Evolutionary conservation across 2,888 invertebrate species (phyloP).

Genomic region (Isoperla grammatica): DNA sequence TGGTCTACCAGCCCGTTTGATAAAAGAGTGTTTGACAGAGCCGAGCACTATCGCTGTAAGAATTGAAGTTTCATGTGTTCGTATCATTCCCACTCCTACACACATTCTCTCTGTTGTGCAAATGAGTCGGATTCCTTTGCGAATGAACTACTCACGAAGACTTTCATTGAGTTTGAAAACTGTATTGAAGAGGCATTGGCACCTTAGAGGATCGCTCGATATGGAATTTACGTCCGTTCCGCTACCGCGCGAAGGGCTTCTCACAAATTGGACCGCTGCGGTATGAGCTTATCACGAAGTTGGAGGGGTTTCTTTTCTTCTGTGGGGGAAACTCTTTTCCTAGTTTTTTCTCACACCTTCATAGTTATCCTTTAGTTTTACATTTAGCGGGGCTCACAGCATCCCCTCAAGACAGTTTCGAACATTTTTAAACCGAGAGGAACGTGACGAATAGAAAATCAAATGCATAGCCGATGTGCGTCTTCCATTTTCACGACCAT

Average conservation of each 20-base stretch:
- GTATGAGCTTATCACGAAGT: slow-evolving; percentile 19
- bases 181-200: no score
- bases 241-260: background rate
- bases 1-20: no score
- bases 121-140: slow-evolving; percentile 16
- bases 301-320: background rate
- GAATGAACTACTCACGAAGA: background rate
- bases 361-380: no score
- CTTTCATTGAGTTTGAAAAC: background rate
- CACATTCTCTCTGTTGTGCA: slow-evolving; percentile 17
- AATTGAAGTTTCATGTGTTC: no score
- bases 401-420: background rate
- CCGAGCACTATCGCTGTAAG: no score
- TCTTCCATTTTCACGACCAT: no score
- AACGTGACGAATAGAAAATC: no score
- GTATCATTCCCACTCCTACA: no score
- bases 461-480: no score
- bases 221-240: slow-evolving; percentile 1
- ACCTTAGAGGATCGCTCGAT: background rate
- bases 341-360: background rate
- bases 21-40: no score
- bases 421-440: no score
- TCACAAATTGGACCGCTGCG: slow-evolving; percentile 21
- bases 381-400: background rate
- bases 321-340: background rate